Evolutionary conservation across 1,140 invertebrate species (phyloP).

Genomic region (Rhagoletis zephyria): DNA sequence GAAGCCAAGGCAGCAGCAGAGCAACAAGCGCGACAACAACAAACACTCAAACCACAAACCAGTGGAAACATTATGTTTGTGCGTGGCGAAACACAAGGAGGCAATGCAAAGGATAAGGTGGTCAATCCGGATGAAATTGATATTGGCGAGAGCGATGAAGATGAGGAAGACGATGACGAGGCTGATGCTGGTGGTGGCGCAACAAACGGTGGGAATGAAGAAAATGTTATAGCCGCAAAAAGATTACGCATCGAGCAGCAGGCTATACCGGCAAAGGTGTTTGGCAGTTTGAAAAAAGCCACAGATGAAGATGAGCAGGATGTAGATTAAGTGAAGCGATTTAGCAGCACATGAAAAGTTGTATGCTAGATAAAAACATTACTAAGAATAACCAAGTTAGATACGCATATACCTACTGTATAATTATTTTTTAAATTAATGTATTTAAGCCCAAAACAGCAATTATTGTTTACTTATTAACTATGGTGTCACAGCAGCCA

Average conservation of each 20-base stretch:
- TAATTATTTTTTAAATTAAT: too few species aligned
- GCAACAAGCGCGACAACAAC: conserved; percentile 75
- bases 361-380: not conserved
- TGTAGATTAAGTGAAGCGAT: not conserved
- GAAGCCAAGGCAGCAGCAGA: conserved; percentile 85
- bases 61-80: conserved; percentile 85
- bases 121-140: conserved; percentile 96
- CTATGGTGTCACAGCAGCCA: not conserved
- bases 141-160: conserved; percentile 87
- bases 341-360: not conserved
- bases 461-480: not conserved
- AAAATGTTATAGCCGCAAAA: conserved; percentile 74
- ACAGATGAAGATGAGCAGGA: conserved; percentile 56
- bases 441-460: too few species aligned
- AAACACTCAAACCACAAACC: conserved; percentile 64
- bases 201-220: conserved; percentile 74
- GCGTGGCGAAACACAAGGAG: conserved; percentile 87
- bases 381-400: not conserved
- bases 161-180: conserved; percentile 81
- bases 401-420: not conserved
- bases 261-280: conserved; percentile 87
- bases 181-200: conserved; percentile 74
- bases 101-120: conserved; percentile 81
- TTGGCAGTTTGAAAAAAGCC: conserved; percentile 80
- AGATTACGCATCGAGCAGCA: conserved; percentile 85